Percentiles rank a stretch among this genome's conserved stretches.
These are phyloP conservation scores for Calliopum simillimum DNA, from an alignment of 2,888 invertebrate species.

Conservation along the genomic window DNA sequence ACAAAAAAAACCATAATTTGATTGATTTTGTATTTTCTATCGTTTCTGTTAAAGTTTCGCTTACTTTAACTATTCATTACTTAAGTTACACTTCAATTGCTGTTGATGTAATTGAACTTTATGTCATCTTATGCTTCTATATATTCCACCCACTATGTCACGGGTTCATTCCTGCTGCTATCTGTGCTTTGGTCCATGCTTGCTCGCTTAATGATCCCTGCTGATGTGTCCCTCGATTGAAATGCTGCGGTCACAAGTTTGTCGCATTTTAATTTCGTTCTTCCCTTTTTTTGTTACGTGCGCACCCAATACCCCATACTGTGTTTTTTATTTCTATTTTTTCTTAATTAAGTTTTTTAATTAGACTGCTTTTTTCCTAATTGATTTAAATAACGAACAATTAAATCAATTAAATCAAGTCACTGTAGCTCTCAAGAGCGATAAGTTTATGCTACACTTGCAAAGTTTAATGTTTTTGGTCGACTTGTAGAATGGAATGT, in stretches of 20 bases:
- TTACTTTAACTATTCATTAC: too few species aligned
- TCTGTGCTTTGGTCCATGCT: too few species aligned
- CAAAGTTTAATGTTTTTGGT: too few species aligned
- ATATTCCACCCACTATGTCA: not conserved
- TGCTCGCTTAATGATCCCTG: slow-evolving; percentile 57
- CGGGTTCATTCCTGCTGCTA: too few species aligned
- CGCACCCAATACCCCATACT: slow-evolving; percentile 7
- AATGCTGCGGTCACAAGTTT: slow-evolving; percentile 49
- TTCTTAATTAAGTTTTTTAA: slow-evolving; percentile 60
- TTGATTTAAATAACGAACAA: slow-evolving; percentile 37
- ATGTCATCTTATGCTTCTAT: slow-evolving; percentile 4
- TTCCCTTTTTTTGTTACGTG: slow-evolving; percentile 46
- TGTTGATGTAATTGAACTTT: not conserved
- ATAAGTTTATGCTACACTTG: too few species aligned
- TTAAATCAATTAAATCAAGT: not conserved
- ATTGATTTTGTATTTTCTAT: too few species aligned
- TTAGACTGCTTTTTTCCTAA: slow-evolving; percentile 36
- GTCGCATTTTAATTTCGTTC: slow-evolving; percentile 38
- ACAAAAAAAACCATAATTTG: too few species aligned
- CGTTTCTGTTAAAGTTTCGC: too few species aligned
- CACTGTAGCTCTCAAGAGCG: too few species aligned
- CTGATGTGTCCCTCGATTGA: slow-evolving; percentile 48
- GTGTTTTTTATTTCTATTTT: slow-evolving; percentile 34
- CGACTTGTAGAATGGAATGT: too few species aligned
- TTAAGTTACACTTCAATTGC: not conserved